A percentile compares a stretch with the other conserved stretches of the same genome.
phyloP scores from a whole-genome alignment of 2,113 vertebrate species.

The Sclerurus mexicanus region DNA sequence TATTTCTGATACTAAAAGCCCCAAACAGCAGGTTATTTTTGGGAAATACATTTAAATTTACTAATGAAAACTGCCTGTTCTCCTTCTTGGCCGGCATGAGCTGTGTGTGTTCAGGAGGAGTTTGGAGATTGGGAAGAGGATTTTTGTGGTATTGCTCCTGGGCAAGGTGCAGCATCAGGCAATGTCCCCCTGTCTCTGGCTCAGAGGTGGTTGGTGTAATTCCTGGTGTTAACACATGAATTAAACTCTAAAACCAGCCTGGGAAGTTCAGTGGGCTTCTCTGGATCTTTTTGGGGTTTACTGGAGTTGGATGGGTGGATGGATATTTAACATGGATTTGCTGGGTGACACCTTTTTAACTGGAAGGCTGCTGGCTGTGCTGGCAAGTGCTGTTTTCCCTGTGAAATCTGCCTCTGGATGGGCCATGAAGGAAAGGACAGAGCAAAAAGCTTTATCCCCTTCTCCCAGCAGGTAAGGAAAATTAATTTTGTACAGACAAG shows the following conservation, averaged over 20 bases:
- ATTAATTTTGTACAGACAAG: background rate
- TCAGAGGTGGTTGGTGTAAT: background rate
- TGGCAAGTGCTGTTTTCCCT: background rate
- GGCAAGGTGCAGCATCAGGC: background rate
- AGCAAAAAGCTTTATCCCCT: background rate
- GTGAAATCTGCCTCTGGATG: background rate
- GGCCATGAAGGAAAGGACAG: background rate
- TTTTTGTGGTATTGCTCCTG: background rate
- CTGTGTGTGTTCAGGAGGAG: background rate
- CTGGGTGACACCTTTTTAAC: background rate
- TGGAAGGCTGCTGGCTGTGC: background rate
- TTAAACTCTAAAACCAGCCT: background rate
- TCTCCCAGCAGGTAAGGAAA: background rate
- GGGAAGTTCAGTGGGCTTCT: background rate
- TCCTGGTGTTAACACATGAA: background rate
- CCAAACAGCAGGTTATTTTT: background rate
- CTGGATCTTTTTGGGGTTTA: background rate
- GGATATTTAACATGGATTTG: background rate
- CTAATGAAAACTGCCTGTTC: background rate
- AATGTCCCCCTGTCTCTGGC: background rate
- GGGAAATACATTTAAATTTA: background rate
- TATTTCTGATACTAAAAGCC: background rate
- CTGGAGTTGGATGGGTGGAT: background rate
- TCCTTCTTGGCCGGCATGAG: background rate
- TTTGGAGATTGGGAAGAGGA: background rate